phyloP scores from a whole-genome alignment of 2,888 invertebrate species.

The Sminthurinus aureus region DNA sequence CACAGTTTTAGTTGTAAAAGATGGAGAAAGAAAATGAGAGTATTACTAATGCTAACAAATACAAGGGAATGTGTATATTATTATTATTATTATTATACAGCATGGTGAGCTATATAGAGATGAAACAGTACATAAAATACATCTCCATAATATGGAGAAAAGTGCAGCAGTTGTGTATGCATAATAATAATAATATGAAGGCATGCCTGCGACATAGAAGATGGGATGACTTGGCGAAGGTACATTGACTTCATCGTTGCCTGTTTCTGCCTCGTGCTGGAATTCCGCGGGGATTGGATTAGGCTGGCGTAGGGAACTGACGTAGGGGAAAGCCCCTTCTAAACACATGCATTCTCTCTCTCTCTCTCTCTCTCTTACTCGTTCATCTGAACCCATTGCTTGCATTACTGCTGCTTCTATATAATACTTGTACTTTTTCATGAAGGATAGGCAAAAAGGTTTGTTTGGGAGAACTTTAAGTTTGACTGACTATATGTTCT shows the following conservation, averaged over 20 bases:
- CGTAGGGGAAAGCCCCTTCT: slow-evolving; percentile 43
- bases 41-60: no score
- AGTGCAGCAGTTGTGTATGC: not conserved
- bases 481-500: not conserved
- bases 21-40: no score
- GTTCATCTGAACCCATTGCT: not conserved
- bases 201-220: slow-evolving; percentile 16
- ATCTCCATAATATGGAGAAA: no score
- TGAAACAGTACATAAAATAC: no score
- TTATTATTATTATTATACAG: no score
- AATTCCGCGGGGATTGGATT: slow-evolving; percentile 55
- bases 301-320: slow-evolving; percentile 4
- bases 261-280: slow-evolving; percentile 58
- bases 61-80: no score
- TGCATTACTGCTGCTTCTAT: no score
- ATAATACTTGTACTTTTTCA: not conserved
- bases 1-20: no score
- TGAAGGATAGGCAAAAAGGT: slow-evolving; percentile 14
- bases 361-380: no score
- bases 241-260: slow-evolving; percentile 57
- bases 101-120: no score
- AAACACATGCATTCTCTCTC: not conserved
- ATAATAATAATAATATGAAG: not conserved
- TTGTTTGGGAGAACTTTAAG: not conserved
- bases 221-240: slow-evolving; percentile 44